A percentile compares a stretch with the other conserved stretches of the same genome.
phyloP scores from a whole-genome alignment of 2,888 invertebrate species.

The Chaetogeoica ovagalla region DNA sequence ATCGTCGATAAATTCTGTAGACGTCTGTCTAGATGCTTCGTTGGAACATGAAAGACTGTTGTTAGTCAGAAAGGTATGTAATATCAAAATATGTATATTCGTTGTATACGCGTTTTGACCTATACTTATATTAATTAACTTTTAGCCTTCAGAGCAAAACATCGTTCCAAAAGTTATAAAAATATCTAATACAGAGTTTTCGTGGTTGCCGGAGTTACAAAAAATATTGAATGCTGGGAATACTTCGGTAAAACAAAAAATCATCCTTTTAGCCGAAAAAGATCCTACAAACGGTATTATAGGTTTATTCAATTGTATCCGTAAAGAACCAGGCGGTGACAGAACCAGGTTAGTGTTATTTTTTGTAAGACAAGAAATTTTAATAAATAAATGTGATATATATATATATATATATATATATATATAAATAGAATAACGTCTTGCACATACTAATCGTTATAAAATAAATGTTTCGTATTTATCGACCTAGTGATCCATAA shows the following conservation, averaged over 20 bases:
- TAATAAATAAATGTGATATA: background rate
- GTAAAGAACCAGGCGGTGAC: constrained; percentile 76
- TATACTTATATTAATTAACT: background rate
- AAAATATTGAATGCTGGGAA: constrained; percentile 60
- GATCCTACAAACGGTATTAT: constrained; percentile 76
- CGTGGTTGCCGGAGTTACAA: constrained; percentile 64
- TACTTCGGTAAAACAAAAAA: constrained; percentile 61
- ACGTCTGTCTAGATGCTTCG: constrained; percentile 63
- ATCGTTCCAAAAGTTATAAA: constrained; percentile 63
- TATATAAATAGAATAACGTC: no score
- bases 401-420: no score
- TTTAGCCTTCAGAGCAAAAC: constrained; percentile 59
- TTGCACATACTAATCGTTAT: no score
- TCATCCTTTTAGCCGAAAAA: constrained; percentile 71
- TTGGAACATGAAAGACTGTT: constrained; percentile 64
- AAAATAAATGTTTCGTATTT: no score
- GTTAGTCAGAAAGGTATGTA: constrained; percentile 62
- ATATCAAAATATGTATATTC: background rate
- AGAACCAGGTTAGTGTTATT: constrained; percentile 59
- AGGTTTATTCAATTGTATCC: constrained; percentile 86
- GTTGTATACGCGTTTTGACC: background rate
- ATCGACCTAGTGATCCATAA: no score
- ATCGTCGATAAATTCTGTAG: constrained; percentile 57
- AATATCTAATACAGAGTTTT: constrained; percentile 61
- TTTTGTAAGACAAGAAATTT: background rate